Conservation (phyloP, 2,113 vertebrate genomes). For the Brachyistius frenatus region DNA sequence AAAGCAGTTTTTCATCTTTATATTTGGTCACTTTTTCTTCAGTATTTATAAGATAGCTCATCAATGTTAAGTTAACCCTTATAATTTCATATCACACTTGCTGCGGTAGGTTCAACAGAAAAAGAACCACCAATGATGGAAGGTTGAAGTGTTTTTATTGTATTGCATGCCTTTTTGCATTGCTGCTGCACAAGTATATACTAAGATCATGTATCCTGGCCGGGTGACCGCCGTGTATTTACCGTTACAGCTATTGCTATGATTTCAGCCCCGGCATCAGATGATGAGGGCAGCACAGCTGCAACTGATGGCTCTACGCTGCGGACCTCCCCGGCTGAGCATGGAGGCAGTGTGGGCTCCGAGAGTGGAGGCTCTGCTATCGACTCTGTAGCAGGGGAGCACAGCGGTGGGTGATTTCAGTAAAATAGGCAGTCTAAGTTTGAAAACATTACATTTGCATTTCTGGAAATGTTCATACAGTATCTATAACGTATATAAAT, state of each 20-base stretch:
- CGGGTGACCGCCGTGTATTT: slow-evolving; percentile 87
- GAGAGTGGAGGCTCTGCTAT: slow-evolving; percentile 98
- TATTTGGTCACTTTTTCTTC: not conserved
- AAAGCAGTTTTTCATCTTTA: not conserved
- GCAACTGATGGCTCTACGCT: slow-evolving; percentile 98
- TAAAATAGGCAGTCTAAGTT: slow-evolving; percentile 24
- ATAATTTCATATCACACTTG: slow-evolving; percentile 11
- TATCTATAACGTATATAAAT: not conserved
- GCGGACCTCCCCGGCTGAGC: slow-evolving; percentile 97
- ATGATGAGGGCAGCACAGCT: slow-evolving; percentile 98
- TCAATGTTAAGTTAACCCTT: no score
- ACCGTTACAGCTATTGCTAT: slow-evolving; percentile 97
- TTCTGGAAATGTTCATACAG: not conserved
- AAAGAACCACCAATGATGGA: not conserved
- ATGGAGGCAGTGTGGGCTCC: slow-evolving; percentile 97
- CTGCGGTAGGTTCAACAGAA: not conserved
- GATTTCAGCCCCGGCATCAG: slow-evolving; percentile 98
- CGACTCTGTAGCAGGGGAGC: slow-evolving; percentile 97
- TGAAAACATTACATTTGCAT: slow-evolving; percentile 7
- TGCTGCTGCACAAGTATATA: slow-evolving; percentile 45
- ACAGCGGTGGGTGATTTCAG: slow-evolving; percentile 89
- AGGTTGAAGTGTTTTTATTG: slow-evolving; percentile 14
- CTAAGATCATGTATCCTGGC: slow-evolving; percentile 63
- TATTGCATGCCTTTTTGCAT: slow-evolving; percentile 28
- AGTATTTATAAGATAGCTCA: not conserved